Evolutionary conservation across 1,140 invertebrate genomes (phyloP).

Genomic region (Bombus superbus): DNA sequence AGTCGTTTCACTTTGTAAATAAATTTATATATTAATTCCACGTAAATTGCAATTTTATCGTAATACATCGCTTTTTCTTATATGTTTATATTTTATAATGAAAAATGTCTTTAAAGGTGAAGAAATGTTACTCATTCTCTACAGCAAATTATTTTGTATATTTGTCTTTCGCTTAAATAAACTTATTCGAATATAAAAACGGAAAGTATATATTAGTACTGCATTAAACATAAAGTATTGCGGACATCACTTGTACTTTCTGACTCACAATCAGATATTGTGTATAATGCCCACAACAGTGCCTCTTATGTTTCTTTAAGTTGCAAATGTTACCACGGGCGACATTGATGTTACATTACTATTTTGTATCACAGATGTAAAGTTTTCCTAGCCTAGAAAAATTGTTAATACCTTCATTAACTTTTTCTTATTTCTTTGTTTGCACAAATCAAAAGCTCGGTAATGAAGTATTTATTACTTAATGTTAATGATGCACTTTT

Average conservation of each 20-base stretch:
- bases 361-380: constrained; percentile 67
- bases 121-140: neutral
- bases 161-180: constrained; percentile 39
- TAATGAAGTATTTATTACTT: neutral
- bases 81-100: neutral
- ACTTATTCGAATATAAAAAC: constrained; percentile 55
- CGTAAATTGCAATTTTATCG: neutral
- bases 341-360: constrained; percentile 50
- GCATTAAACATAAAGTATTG: constrained; percentile 46
- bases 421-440: neutral
- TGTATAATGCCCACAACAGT: constrained; percentile 53
- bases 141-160: neutral
- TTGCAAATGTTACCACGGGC: constrained; percentile 30
- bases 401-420: constrained; percentile 15
- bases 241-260: neutral
- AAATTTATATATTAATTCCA: constrained; percentile 5
- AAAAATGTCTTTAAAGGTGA: neutral
- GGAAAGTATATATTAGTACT: constrained; percentile 40
- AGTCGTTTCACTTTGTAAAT: neutral
- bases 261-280: constrained; percentile 23
- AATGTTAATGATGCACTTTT: neutral
- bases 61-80: neutral
- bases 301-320: constrained; percentile 9
- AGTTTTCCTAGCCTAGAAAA: constrained; percentile 60
- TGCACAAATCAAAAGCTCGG: constrained; percentile 27